Evolutionary conservation across 2,888 invertebrate genomes (phyloP), one percentile per base, ranked within the genome.

Genomic region (Bursaphelenchus okinawaensis): DNA sequence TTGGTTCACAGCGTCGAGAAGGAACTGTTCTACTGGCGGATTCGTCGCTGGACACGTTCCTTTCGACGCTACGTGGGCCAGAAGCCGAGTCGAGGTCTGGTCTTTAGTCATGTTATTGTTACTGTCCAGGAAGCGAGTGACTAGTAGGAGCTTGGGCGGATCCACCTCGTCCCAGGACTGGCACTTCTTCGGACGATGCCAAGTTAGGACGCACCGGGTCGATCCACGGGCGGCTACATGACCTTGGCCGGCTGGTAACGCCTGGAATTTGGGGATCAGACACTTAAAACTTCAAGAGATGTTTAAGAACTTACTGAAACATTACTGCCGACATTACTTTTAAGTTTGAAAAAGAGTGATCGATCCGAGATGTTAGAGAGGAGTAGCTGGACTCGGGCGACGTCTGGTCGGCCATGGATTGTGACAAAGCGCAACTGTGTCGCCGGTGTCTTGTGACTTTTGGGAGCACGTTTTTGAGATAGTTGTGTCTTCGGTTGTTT

Each of bases 341-440:
- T 71, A 16, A 56, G 26, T 24, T 56, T 24, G 29, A 27, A 76
- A 59, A 67, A 71, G 16, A 78, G 70, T 28, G 73, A 68, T 7
- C 76, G 68, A 51, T 77, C 78, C 23, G 75, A 75, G 29, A 76
- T 77, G 55, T 78, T 78, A 62, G 75, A 78, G 8, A 78, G 70
- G 1, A 78, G 65, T 7, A 78, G 67, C 52, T 71, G 70, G 24
- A 76, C 75, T 20, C 74, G 68, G 2, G 75, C 73, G 19, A 71
- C 66, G 29, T 72, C 69, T 9, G 65, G 60, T 16, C 64, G 52
- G 8, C 52, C 66, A n/a, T 29, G 22, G 19, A 67, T 62, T 24
- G 16, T 28, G 59, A 55, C 55, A 55, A 67, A 67, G 3, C 51
- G 63, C n/a, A 67, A 52, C 22, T 66, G 40, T 19, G 67, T 67